Evolutionary conservation across 2,888 invertebrate species (phyloP), one percentile per base, ranked within the genome.

Genomic region (Cyrtodaria siliqua): DNA sequence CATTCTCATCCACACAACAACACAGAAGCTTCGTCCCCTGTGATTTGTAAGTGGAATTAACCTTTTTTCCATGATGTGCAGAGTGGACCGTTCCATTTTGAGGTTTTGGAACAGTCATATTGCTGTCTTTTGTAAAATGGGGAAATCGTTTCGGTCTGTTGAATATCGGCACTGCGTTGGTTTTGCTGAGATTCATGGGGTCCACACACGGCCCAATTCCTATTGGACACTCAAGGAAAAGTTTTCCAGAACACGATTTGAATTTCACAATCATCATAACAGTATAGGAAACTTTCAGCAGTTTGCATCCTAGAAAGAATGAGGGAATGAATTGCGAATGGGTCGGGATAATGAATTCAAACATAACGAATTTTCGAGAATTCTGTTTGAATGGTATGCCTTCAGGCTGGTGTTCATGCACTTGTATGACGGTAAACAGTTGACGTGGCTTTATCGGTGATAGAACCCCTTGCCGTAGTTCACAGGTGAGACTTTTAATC

Each of bases 111-210:
- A 20, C n/a, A 12, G 33, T 26, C 1, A 29, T 27, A 2, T 18
- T 33, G 53, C 52, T 55, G 16, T 80, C 80, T 26, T 59, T 73
- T 9, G 87, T 84, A 72, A 91, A 90, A 55, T 86, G 75, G 0
- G 91, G 90, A 66, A 89, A 89, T n/a, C 89, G 74, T 16, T 83
- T 79, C 12, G 90, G 88, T 52, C 87, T 55, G 64, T 87, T 88
- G 72, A 90, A 90, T 12, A 89, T 56, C 0, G 90, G 90, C 26
- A 89, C 85, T 12, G 81, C 71, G 53, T 83, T 87, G 4, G 69
- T 71, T 44, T 83, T 79, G 6, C 81, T 83, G 0, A 80, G 60
- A 53, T 79, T 79, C 20, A 83, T 76, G 0, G 86, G 86, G n/a
- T 87, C 83, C 0, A 83, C 73, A 26, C 82, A 81, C 0, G 89